These are phyloP conservation scores for Callopanchax toddi DNA, from an alignment of 2,113 vertebrate genomes.

Conservation along the genomic window DNA sequence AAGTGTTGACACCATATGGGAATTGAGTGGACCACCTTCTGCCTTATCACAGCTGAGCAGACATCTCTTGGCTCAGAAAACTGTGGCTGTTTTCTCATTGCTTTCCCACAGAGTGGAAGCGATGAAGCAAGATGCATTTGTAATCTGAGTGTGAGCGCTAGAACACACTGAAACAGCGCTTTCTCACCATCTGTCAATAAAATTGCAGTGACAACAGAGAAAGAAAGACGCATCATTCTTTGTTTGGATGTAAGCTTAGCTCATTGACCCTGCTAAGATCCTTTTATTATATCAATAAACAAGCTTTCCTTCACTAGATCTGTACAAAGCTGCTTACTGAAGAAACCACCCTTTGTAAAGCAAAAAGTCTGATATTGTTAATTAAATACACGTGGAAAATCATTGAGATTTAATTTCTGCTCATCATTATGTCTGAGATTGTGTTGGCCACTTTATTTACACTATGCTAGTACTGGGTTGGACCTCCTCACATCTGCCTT, in stretches of 20 bases:
- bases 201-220: conserved; percentile 19
- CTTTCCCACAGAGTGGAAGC: conserved; percentile 32
- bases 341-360: not conserved
- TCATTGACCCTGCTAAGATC: conserved; percentile 8
- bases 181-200: conserved; percentile 48
- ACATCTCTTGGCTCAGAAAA: conserved; percentile 5
- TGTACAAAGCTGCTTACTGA: conserved; percentile 4
- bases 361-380: not conserved
- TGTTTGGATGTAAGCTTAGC: conserved; percentile 23
- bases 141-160: conserved; percentile 41
- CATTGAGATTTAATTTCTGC: too few relatives aligned
- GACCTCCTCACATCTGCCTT: too few relatives aligned
- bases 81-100: conserved; percentile 21
- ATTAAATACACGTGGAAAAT: not conserved
- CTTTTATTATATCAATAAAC: conserved; percentile 27
- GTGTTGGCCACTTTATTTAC: too few relatives aligned
- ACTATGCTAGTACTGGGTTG: too few relatives aligned
- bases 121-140: conserved; percentile 40
- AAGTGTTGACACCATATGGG: not conserved
- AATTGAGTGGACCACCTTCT: not conserved
- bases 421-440: too few relatives aligned
- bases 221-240: conserved; percentile 7
- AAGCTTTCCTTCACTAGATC: conserved; percentile 11
- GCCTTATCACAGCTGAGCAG: conserved; percentile 27
- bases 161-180: conserved; percentile 39